Evolutionary conservation across 2,113 vertebrate species (phyloP).

Genomic region (Gymnobelideus leadbeateri): DNA sequence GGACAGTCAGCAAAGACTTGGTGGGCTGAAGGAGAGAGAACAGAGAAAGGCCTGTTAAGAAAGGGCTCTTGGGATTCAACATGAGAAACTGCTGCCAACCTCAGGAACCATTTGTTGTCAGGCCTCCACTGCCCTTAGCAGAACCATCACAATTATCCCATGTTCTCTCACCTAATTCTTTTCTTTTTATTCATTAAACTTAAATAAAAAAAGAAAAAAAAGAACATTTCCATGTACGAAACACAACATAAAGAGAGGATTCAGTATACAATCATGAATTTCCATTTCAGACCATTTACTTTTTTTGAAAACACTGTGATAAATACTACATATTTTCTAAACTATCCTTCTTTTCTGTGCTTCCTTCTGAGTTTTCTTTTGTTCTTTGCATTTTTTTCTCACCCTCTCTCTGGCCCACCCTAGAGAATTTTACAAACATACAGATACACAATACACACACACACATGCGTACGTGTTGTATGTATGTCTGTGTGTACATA

Average conservation of each 20-base stretch:
- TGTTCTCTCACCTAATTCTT: neutral
- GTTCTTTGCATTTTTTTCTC: no score
- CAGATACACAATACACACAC: no score
- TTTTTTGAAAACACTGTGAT: neutral
- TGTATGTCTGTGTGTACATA: no score
- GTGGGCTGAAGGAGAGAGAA: neutral
- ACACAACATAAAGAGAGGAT: neutral
- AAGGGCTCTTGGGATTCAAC: no score
- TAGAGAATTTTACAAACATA: no score
- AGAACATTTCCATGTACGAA: neutral
- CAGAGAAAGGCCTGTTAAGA: neutral
- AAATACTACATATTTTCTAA: neutral
- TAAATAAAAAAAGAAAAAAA: neutral
- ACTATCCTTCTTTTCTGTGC: neutral
- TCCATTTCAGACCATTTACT: neutral
- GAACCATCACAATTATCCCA: neutral
- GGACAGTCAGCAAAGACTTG: neutral
- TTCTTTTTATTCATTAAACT: neutral
- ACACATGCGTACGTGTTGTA: no score
- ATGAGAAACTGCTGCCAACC: neutral
- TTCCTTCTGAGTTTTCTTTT: neutral
- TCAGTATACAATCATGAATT: neutral
- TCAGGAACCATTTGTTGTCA: neutral
- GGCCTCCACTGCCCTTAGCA: neutral
- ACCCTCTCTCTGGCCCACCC: no score